phyloP scores from a whole-genome alignment of 2,113 vertebrate species.

The Dipodomys stephensi region DNA sequence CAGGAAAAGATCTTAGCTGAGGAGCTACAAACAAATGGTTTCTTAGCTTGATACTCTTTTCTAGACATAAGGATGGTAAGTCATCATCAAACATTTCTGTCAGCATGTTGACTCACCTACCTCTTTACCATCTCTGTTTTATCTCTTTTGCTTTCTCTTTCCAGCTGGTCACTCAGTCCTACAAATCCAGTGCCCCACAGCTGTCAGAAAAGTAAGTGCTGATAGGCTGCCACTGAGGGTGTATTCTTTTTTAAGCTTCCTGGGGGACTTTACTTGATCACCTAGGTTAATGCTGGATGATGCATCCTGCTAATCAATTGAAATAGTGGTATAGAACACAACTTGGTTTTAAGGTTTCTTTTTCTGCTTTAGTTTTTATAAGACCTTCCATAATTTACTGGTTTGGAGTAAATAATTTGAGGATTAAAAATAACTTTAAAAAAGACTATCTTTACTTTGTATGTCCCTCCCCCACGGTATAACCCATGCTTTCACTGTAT shows the following conservation, averaged over 20 bases:
- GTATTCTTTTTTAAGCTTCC: slow-evolving; percentile 55
- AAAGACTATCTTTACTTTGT: background rate
- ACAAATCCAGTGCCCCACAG: slow-evolving; percentile 39
- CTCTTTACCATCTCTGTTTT: slow-evolving; percentile 41
- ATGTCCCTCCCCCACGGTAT: too few species aligned
- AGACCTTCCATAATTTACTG: slow-evolving; percentile 3
- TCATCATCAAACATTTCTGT: background rate
- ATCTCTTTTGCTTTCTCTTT: slow-evolving; percentile 61
- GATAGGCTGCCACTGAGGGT: background rate
- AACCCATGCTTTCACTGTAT: too few species aligned
- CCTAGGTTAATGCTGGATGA: slow-evolving; percentile 66
- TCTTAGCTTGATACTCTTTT: slow-evolving; percentile 64
- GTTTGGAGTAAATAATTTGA: slow-evolving; percentile 28
- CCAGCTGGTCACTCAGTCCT: slow-evolving; percentile 73
- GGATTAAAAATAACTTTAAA: background rate
- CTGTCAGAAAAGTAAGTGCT: slow-evolving; percentile 15
- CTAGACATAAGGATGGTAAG: background rate
- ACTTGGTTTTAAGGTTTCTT: background rate
- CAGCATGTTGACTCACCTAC: background rate
- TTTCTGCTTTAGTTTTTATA: background rate
- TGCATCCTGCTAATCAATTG: background rate
- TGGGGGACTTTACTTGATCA: slow-evolving; percentile 73
- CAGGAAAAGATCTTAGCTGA: slow-evolving; percentile 60
- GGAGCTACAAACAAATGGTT: slow-evolving; percentile 56
- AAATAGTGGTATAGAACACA: background rate